phyloP scores from a whole-genome alignment of 2,797 vertebrate species.

The Pogoniulus pusillus region DNA sequence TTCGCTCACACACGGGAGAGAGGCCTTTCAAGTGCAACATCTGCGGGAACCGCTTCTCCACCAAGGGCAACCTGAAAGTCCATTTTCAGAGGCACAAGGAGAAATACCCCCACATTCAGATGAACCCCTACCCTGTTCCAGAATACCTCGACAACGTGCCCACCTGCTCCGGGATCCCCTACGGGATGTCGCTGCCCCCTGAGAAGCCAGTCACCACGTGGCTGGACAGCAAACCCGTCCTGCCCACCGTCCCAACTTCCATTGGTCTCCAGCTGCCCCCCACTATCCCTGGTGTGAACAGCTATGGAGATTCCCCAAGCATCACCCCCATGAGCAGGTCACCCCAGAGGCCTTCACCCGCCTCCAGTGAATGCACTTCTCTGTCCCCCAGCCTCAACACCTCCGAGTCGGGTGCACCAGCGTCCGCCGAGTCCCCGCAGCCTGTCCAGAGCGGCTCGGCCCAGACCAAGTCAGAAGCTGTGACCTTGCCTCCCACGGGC shows the following conservation, averaged over 20 bases:
- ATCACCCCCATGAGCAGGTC: slow-evolving; percentile 93
- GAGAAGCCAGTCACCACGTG: slow-evolving; percentile 98
- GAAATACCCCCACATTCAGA: slow-evolving; percentile 99
- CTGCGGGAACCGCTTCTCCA: slow-evolving; percentile 99
- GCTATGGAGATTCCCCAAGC: slow-evolving; percentile 89
- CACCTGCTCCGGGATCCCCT: slow-evolving; percentile 98
- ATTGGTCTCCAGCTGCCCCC: slow-evolving; percentile 93
- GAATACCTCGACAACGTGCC: slow-evolving; percentile 99
- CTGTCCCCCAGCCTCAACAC: slow-evolving; percentile 90
- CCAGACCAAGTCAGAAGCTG: slow-evolving; percentile 85
- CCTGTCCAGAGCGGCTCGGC: slow-evolving; percentile 70
- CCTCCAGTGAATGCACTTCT: slow-evolving; percentile 94
- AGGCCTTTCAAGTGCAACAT: slow-evolving; percentile 99
- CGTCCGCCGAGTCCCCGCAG: slow-evolving; percentile 86
- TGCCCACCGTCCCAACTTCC: slow-evolving; percentile 89
- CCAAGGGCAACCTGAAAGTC: slow-evolving; percentile 98
- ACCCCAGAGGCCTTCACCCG: slow-evolving; percentile 93
- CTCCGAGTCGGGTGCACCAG: slow-evolving; percentile 80
- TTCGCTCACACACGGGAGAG: slow-evolving; percentile 98
- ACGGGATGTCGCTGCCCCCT: slow-evolving; percentile 97
- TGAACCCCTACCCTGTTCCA: slow-evolving; percentile 99
- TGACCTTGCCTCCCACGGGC: slow-evolving; percentile 82
- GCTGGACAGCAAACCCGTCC: slow-evolving; percentile 96
- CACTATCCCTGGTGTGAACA: slow-evolving; percentile 84
- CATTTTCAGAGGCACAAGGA: slow-evolving; percentile 99